Conservation (phyloP, 2,797 vertebrate genomes). For the Cichlasoma orientale region DNA sequence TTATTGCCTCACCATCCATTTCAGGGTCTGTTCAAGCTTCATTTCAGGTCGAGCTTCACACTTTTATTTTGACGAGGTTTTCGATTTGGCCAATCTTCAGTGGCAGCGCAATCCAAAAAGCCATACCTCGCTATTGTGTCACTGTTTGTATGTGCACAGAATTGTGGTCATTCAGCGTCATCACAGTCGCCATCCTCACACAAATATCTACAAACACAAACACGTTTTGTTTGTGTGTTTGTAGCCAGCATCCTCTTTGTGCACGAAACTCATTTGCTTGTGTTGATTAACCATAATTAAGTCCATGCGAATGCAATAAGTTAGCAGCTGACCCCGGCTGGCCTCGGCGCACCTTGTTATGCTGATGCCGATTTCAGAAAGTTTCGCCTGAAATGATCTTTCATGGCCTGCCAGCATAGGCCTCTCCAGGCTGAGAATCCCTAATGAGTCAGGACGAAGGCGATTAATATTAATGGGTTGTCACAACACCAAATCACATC, state of each 20-base stretch:
- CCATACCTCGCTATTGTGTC: neutral
- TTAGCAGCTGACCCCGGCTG: constrained; percentile 26
- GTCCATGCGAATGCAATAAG: constrained; percentile 39
- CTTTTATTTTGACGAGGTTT: neutral
- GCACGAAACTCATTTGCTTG: constrained; percentile 24
- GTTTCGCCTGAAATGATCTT: constrained; percentile 65
- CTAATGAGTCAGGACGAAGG: constrained; percentile 61
- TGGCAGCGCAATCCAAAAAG: neutral
- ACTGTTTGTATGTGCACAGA: neutral
- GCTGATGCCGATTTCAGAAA: constrained; percentile 42
- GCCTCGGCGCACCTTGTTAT: constrained; percentile 39
- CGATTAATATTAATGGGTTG: constrained; percentile 79
- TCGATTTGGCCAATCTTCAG: neutral
- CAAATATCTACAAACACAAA: neutral
- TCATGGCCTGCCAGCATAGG: constrained; percentile 46
- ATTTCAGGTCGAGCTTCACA: neutral
- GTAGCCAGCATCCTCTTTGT: neutral
- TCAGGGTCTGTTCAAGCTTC: neutral
- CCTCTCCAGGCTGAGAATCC: constrained; percentile 61
- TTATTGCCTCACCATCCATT: neutral
- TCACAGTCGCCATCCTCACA: neutral
- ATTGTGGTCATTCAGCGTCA: constrained; percentile 2
- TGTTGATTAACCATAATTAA: constrained; percentile 46
- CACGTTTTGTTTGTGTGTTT: neutral
- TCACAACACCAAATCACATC: constrained; percentile 71